Evolutionary conservation across 2,888 invertebrate species (phyloP).

Genomic region (Cryptocephalus primarius): DNA sequence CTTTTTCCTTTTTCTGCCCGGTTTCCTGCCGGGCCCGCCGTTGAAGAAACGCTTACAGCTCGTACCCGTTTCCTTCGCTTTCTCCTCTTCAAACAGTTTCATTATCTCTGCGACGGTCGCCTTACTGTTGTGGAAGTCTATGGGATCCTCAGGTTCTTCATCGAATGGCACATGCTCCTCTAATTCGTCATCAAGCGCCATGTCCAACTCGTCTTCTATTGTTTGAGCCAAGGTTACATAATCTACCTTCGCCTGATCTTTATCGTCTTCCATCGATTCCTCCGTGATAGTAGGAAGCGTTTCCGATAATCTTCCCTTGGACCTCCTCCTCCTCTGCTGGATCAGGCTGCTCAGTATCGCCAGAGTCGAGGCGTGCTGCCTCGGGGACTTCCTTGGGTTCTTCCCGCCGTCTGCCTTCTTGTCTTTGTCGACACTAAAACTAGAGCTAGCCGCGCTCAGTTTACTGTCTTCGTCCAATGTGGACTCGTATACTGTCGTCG

Average conservation of each 20-base stretch:
- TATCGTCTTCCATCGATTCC: slow-evolving; percentile 13
- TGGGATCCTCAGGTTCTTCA: slow-evolving; percentile 27
- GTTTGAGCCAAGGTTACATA: slow-evolving; percentile 31
- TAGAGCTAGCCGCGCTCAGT: slow-evolving; percentile 16
- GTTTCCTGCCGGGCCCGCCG: slow-evolving; percentile 26
- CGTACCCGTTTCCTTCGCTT: slow-evolving; percentile 27
- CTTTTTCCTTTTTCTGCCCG: slow-evolving; percentile 49
- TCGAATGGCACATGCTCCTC: slow-evolving; percentile 5
- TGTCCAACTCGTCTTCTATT: slow-evolving; percentile 37
- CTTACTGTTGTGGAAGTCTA: slow-evolving; percentile 24
- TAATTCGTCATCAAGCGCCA: slow-evolving; percentile 15
- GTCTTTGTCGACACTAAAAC: background rate
- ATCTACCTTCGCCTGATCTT: slow-evolving; percentile 16
- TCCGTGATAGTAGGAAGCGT: slow-evolving; percentile 23
- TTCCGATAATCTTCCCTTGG: slow-evolving; percentile 14
- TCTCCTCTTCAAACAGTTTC: slow-evolving; percentile 36
- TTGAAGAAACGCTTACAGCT: slow-evolving; percentile 16
- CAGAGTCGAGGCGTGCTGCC: slow-evolving; percentile 79
- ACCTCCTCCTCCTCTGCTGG: slow-evolving; percentile 42
- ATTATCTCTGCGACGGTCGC: slow-evolving; percentile 29
- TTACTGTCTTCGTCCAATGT: slow-evolving; percentile 27
- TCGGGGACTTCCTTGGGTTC: slow-evolving; percentile 71
- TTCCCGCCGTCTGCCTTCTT: slow-evolving; percentile 27
- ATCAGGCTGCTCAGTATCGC: slow-evolving; percentile 65
- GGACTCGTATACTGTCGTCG: slow-evolving; percentile 8